These are phyloP conservation scores for Gymnosoma rotundatum DNA, from an alignment of 2,888 invertebrate species.

Conservation along the genomic window DNA sequence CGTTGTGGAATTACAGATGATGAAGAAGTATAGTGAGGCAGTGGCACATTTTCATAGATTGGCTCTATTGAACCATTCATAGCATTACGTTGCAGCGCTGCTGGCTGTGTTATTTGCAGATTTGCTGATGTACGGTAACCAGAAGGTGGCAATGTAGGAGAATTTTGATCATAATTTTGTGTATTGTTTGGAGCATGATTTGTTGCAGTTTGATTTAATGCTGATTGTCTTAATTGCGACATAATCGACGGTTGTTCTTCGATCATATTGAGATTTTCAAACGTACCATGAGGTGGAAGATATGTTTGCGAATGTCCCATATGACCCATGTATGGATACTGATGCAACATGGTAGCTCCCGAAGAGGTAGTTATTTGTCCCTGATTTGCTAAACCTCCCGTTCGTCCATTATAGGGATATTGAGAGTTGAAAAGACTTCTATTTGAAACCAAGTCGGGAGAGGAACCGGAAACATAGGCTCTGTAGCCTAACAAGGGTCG, in stretches of 20 bases:
- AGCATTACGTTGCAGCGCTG: constrained; percentile 80
- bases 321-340: constrained; percentile 78
- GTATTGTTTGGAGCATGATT: constrained; percentile 63
- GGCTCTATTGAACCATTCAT: constrained; percentile 86
- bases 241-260: constrained; percentile 82
- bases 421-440: constrained; percentile 84
- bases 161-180: constrained; percentile 73
- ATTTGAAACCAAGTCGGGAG: constrained; percentile 90
- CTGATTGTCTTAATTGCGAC: constrained; percentile 78
- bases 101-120: constrained; percentile 78
- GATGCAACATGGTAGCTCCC: constrained; percentile 81
- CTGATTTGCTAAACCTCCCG: constrained; percentile 56
- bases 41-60: constrained; percentile 91
- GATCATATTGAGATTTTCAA: constrained; percentile 87
- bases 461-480: constrained; percentile 88
- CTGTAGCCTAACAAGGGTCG: constrained; percentile 82
- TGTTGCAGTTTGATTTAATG: constrained; percentile 76
- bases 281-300: constrained; percentile 86
- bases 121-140: constrained; percentile 83
- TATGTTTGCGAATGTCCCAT: constrained; percentile 82
- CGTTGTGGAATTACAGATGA: constrained; percentile 73
- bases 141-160: constrained; percentile 83
- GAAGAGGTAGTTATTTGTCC: constrained; percentile 83
- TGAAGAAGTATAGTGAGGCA: constrained; percentile 82
- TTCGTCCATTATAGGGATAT: constrained; percentile 72